phyloP scores from a whole-genome alignment of 1,140 invertebrate genomes.

The Eriosoma lanigerum region DNA sequence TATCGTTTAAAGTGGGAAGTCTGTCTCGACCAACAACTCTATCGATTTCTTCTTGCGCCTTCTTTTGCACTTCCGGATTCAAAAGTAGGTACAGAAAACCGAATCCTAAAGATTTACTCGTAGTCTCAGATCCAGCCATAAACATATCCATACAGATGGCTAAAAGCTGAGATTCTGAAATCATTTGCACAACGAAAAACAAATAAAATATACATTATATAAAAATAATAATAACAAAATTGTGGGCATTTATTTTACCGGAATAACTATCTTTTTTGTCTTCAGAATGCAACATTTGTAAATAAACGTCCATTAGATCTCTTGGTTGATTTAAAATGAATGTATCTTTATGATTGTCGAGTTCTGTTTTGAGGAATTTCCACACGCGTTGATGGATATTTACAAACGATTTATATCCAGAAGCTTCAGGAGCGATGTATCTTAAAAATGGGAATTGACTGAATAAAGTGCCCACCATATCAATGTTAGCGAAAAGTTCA shows the following conservation, averaged over 20 bases:
- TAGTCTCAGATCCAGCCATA: constrained; percentile 81
- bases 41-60: constrained; percentile 80
- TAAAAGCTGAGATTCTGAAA: constrained; percentile 69
- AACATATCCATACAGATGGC: constrained; percentile 79
- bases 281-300: constrained; percentile 66
- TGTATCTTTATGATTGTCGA: constrained; percentile 72
- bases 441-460: constrained; percentile 77
- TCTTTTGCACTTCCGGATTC: constrained; percentile 76
- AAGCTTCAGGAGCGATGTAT: constrained; percentile 71
- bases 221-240: background rate
- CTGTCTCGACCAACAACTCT: constrained; percentile 69
- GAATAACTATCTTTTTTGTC: constrained; percentile 58
- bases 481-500: constrained; percentile 70
- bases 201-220: background rate
- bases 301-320: constrained; percentile 84
- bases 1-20: constrained; percentile 70
- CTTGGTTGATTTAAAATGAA: constrained; percentile 67
- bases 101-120: constrained; percentile 75
- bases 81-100: constrained; percentile 75
- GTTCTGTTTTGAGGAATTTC: constrained; percentile 70
- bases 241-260: constrained; percentile 55
- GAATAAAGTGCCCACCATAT: constrained; percentile 76
- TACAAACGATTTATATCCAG: constrained; percentile 74
- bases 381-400: constrained; percentile 70
- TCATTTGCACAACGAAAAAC: constrained; percentile 35